A percentile compares a stretch with the other conserved stretches of the same genome.
phyloP scores from a whole-genome alignment of 2,797 vertebrate genomes.

The Dermochelys coriacea region DNA sequence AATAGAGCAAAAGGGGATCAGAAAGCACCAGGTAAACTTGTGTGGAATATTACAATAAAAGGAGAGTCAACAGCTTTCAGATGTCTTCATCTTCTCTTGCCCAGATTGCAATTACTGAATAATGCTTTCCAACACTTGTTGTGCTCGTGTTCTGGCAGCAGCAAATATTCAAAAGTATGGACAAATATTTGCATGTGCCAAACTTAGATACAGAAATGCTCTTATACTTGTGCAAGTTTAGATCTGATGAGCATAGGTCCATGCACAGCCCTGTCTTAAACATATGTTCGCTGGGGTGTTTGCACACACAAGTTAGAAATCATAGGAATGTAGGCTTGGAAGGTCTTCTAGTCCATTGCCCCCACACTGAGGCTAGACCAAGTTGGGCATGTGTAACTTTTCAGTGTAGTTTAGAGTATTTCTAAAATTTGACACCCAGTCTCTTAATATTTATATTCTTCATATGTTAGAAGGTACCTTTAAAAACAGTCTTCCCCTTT shows the following conservation, averaged over 20 bases:
- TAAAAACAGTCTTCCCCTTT: not conserved
- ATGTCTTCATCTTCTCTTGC: not conserved
- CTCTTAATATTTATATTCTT: not conserved
- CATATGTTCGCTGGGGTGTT: not conserved
- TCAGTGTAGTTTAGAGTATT: not conserved
- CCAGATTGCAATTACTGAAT: not conserved
- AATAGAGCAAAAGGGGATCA: not conserved
- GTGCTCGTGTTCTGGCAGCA: not conserved
- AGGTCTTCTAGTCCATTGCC: not conserved
- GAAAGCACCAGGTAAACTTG: not conserved
- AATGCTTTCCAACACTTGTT: not conserved
- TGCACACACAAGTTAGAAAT: not conserved
- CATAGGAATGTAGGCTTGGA: not conserved
- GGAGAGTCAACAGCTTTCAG: not conserved
- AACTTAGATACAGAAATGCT: not conserved
- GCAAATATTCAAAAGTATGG: not conserved
- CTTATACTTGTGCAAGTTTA: rapidly evolving
- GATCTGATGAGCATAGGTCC: not conserved
- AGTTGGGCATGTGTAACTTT: not conserved
- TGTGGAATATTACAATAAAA: not conserved
- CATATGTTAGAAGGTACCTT: not conserved
- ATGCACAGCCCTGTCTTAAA: not conserved
- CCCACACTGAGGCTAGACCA: not conserved
- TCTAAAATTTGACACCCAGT: not conserved
- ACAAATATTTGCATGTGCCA: not conserved